These are phyloP conservation scores for Panulirus ornatus DNA, from an alignment of 1,140 invertebrate genomes.

Conservation along the genomic window DNA sequence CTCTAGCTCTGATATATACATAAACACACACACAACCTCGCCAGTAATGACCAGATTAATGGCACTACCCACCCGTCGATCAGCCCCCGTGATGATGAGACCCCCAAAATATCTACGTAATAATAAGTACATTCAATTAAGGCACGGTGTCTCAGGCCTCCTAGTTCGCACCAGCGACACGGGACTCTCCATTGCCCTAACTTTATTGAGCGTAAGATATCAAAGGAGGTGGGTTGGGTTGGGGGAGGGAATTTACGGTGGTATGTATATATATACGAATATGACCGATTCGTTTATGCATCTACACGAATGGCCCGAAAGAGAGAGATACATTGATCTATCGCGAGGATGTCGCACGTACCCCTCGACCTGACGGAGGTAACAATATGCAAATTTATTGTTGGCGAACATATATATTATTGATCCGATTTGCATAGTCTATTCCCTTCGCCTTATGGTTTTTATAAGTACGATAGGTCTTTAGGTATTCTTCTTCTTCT, in stretches of 20 bases:
- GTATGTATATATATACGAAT: constrained; percentile 57
- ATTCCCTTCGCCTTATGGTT: no score
- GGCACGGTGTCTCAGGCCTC: constrained; percentile 21
- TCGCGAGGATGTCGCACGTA: constrained; percentile 31
- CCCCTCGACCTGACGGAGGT: constrained; percentile 21
- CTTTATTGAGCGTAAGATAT: constrained; percentile 67
- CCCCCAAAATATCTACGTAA: no score
- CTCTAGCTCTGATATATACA: no score
- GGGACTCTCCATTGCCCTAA: constrained; percentile 46
- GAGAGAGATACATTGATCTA: constrained; percentile 56
- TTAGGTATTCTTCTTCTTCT: no score
- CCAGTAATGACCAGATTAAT: no score
- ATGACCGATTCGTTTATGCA: constrained; percentile 68
- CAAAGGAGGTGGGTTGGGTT: no score
- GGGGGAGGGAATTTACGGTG: constrained; percentile 56
- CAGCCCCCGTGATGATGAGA: no score
- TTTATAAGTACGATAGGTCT: no score
- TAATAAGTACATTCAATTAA: constrained; percentile 48
- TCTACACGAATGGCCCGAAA: constrained; percentile 60
- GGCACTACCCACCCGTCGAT: no score
- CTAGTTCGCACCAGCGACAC: constrained; percentile 37
- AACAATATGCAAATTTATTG: constrained; percentile 46
- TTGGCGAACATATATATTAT: no score
- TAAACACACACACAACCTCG: no score
- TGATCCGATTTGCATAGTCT: no score